Evolutionary conservation across 2,888 invertebrate species (phyloP), one percentile per base, ranked within the genome.

Genomic region (Anoncus sp.): DNA sequence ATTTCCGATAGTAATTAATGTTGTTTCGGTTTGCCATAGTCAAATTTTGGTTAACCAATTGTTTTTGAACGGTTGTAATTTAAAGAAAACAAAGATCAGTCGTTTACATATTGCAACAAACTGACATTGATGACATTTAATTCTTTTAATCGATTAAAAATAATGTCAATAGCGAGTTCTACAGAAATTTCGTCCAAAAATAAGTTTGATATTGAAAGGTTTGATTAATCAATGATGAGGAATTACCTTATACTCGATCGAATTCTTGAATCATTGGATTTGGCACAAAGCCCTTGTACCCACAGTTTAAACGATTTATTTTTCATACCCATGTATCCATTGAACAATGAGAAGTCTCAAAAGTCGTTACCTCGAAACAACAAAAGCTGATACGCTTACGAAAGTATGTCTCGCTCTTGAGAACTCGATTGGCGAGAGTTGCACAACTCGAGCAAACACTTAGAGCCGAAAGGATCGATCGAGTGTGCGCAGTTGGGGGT

Each of bases 351-450:
- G n/a, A 35, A 51, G 59, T n/a, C 59, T 66, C 70, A 49, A 57
- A 66, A 60, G 47, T 40, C 40, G 14, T 24, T 49, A 5, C 12
- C 27, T 45, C 22, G 55, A 31, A 45, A 66, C 40, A 53, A 57
- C 49, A 31, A 55, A n/a, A 27, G 60, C 57, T 35, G 65, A 67
- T 78, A 10, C 71, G 47, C 66, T 72, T 79, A 72, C 67, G 75
- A 79, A 75, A 75, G 67, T 75, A 27, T 38, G 55, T 70, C 57
- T 31, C 67, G 71, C 62, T 79, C 62, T 75, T 75, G 78, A 67
- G 67, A 71, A 79, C 72, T 67, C 71, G 71, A 72, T 75, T 57
- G 71, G 67, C 78, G 62, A 67, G 59, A 65, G 62, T 79, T 79
- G 78, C 67, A 51, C 78, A 79, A 79, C 75, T 71, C 67, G 65